phyloP scores from a whole-genome alignment of 2,888 invertebrate species.

The Cheilosia vernalis region DNA sequence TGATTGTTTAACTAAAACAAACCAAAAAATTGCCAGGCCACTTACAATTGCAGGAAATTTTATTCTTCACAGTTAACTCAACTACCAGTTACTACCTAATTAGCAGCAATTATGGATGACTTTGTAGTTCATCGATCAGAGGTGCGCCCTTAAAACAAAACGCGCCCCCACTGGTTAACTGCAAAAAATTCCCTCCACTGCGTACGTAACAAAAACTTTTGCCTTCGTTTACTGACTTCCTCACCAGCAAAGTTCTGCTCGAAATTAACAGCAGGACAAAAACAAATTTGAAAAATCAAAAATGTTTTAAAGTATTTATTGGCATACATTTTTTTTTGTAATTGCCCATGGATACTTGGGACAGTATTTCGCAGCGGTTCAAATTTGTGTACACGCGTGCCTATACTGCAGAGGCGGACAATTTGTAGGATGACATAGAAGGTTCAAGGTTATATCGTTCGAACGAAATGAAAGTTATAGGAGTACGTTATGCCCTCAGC shows the following conservation, averaged over 20 bases:
- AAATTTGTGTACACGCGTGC: slow-evolving; percentile 8
- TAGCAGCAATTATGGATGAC: too few relatives aligned
- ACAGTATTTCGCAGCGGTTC: slow-evolving; percentile 20
- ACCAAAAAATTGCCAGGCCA: too few relatives aligned
- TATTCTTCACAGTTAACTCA: too few relatives aligned
- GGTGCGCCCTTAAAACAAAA: neutral
- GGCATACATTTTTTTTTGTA: slow-evolving; percentile 39
- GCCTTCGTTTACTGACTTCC: neutral
- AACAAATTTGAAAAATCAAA: slow-evolving; percentile 1
- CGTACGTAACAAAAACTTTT: slow-evolving; percentile 17
- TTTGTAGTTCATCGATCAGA: too few relatives aligned
- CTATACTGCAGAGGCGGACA: slow-evolving; percentile 2
- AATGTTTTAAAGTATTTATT: slow-evolving; percentile 3
- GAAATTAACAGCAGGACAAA: neutral
- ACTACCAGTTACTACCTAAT: too few relatives aligned
- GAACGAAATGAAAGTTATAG: neutral
- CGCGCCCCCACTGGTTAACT: neutral
- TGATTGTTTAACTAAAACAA: too few relatives aligned
- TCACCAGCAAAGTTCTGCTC: neutral
- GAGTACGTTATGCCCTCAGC: neutral
- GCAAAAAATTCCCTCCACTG: slow-evolving; percentile 16
- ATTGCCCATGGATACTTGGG: slow-evolving; percentile 26
- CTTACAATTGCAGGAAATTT: too few relatives aligned
- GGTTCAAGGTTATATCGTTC: neutral
- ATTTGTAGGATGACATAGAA: neutral